Evolutionary conservation across 2,113 vertebrate genomes (phyloP).

Genomic region (Typhlomys cinereus): DNA sequence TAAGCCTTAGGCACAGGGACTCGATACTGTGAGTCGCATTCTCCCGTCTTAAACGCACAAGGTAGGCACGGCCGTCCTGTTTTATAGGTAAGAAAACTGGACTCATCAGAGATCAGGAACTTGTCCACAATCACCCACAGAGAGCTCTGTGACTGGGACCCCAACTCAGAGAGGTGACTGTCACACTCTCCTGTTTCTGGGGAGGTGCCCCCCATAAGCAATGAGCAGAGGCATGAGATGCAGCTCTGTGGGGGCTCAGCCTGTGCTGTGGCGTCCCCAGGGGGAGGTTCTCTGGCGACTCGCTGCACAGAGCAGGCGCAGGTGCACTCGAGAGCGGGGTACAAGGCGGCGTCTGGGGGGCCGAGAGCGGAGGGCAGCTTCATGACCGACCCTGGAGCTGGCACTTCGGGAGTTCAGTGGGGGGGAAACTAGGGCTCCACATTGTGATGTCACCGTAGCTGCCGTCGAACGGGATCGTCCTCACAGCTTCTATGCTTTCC

Average conservation of each 20-base stretch:
- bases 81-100: neutral
- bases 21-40: neutral
- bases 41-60: neutral
- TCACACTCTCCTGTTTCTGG: neutral
- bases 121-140: neutral
- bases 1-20: neutral
- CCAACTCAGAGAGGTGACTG: neutral
- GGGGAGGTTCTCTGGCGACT: neutral
- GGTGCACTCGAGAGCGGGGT: neutral
- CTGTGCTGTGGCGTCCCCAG: neutral
- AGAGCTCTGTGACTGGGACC: neutral
- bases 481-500: neutral
- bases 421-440: neutral
- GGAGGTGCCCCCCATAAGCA: neutral
- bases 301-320: neutral
- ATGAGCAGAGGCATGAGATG: rapidly evolving
- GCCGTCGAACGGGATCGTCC: slow-evolving; percentile 28
- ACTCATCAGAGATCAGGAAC: neutral
- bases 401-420: neutral
- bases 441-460: slow-evolving; percentile 16
- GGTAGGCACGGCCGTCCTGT: neutral
- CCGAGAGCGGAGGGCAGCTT: slow-evolving; percentile 16
- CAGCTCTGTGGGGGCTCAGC: rapidly evolving
- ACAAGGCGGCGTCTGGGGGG: neutral
- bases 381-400: neutral